phyloP scores from a whole-genome alignment of 2,113 vertebrate species.

The Oceanites oceanicus region DNA sequence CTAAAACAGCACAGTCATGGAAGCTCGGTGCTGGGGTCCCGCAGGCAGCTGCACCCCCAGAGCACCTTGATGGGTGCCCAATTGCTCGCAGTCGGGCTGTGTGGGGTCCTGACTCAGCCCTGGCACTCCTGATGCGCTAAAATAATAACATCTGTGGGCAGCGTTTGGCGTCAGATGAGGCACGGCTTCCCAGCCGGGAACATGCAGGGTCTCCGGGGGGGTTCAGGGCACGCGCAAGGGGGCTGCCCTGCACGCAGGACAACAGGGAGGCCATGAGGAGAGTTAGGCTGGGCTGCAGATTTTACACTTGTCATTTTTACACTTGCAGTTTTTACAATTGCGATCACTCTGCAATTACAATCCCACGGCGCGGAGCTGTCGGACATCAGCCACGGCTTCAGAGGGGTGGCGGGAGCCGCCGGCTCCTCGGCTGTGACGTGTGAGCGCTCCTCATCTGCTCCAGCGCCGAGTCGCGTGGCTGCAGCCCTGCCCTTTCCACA shows the following conservation, averaged over 20 bases:
- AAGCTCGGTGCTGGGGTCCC: background rate
- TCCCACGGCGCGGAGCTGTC: accelerated
- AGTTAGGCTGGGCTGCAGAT: background rate
- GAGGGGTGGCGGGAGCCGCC: background rate
- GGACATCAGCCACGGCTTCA: background rate
- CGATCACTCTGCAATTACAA: background rate
- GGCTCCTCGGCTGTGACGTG: accelerated
- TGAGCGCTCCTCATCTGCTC: background rate
- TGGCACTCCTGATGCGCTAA: no score
- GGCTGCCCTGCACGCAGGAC: background rate
- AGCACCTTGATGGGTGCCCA: accelerated
- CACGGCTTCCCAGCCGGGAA: background rate
- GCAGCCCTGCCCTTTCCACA: background rate
- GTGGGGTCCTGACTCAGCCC: background rate
- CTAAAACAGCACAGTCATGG: background rate
- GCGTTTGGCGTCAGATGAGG: accelerated
- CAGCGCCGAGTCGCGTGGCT: accelerated
- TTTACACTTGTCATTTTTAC: background rate
- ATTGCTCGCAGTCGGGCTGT: accelerated
- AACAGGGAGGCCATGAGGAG: background rate
- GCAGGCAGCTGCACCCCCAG: background rate
- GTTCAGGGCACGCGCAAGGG: accelerated
- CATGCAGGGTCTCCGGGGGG: accelerated
- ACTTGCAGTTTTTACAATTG: background rate
- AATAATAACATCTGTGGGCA: accelerated